phyloP scores from a whole-genome alignment of 2,888 invertebrate genomes.

The Deilephila elpenor region DNA sequence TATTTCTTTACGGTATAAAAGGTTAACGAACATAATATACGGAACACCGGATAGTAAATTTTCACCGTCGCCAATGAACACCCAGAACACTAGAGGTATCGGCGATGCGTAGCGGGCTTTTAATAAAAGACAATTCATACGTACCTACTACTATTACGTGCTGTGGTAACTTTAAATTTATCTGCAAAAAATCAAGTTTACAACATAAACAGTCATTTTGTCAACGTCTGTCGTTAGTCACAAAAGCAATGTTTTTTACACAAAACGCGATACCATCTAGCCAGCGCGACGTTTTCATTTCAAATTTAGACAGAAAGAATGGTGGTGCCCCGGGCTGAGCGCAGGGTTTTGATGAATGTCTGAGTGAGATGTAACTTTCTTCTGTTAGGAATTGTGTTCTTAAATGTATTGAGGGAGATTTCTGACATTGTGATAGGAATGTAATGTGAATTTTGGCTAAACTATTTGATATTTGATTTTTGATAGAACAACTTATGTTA shows the following conservation, averaged over 20 bases:
- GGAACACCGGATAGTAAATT: too few relatives aligned
- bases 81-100: too few relatives aligned
- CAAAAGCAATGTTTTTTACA: conserved; percentile 38
- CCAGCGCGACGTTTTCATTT: conserved; percentile 38
- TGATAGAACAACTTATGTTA: too few relatives aligned
- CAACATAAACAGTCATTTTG: not conserved
- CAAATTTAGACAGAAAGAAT: conserved; percentile 36
- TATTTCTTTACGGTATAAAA: too few relatives aligned
- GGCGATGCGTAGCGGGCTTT: too few relatives aligned
- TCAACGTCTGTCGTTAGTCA: not conserved
- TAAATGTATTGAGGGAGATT: not conserved
- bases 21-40: too few relatives aligned
- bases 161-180: too few relatives aligned
- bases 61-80: too few relatives aligned
- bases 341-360: conserved; percentile 37
- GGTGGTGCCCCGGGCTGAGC: conserved; percentile 36
- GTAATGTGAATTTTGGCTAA: not conserved
- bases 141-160: too few relatives aligned
- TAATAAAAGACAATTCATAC: too few relatives aligned
- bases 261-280: conserved; percentile 34
- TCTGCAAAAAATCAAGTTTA: too few relatives aligned
- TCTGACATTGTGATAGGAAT: not conserved
- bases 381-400: conserved; percentile 26
- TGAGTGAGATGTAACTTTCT: conserved; percentile 34
- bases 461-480: too few relatives aligned